phyloP scores from a whole-genome alignment of 2,113 vertebrate genomes.

The Neoarius graeffei region DNA sequence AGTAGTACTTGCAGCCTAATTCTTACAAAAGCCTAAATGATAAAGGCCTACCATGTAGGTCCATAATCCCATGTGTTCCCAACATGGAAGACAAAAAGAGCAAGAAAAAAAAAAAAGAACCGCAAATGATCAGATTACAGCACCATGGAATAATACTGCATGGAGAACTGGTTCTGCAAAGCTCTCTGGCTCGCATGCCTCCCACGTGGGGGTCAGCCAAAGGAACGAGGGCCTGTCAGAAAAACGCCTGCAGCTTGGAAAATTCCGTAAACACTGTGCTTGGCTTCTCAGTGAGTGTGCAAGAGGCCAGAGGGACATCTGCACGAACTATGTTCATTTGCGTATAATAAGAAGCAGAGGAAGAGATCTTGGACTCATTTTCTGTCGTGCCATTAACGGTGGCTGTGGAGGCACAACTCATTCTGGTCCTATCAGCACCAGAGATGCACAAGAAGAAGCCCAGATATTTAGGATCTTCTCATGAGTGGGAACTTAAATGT shows the following conservation, averaged over 20 bases:
- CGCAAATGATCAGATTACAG: constrained; percentile 25
- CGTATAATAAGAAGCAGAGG: constrained; percentile 35
- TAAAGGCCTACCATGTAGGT: background rate
- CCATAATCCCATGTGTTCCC: background rate
- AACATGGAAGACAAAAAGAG: constrained; percentile 36
- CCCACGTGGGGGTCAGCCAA: constrained; percentile 51
- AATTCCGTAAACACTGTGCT: constrained; percentile 69
- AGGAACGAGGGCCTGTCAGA: constrained; percentile 63
- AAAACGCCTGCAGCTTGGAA: constrained; percentile 67
- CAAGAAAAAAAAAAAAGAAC: background rate
- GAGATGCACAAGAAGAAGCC: background rate
- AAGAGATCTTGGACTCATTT: constrained; percentile 14
- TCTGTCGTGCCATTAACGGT: background rate
- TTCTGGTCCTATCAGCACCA: too few relatives aligned
- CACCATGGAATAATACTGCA: background rate
- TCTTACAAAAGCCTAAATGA: background rate
- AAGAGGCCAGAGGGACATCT: constrained; percentile 33
- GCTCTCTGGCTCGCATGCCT: constrained; percentile 44
- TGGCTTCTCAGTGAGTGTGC: constrained; percentile 53
- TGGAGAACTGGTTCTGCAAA: constrained; percentile 5
- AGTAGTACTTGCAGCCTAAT: too few relatives aligned
- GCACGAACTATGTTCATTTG: constrained; percentile 26
- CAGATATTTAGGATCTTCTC: background rate
- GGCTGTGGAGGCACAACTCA: background rate
- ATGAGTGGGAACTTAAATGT: background rate